These are phyloP conservation scores for Epirrita christyi DNA, from an alignment of 2,888 invertebrate species.

Conservation along the genomic window DNA sequence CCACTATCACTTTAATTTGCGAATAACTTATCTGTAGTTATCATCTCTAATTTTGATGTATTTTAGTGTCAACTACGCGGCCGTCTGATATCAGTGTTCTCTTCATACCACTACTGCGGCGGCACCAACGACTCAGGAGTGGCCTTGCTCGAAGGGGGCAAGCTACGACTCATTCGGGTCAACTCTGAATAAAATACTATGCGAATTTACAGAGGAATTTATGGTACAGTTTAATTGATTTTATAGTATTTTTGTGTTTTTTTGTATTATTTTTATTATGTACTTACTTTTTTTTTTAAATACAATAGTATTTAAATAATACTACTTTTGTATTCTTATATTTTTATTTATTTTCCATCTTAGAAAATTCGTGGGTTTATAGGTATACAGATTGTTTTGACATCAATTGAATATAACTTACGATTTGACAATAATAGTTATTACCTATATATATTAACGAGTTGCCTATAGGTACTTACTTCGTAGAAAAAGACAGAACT, in stretches of 20 bases:
- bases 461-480: too few species aligned
- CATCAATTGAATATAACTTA: constrained; percentile 30
- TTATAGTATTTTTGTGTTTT: background rate
- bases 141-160: constrained; percentile 86
- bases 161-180: constrained; percentile 86
- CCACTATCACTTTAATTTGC: too few species aligned
- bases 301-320: constrained; percentile 16
- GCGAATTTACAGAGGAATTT: too few species aligned
- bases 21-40: too few species aligned
- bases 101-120: constrained; percentile 90
- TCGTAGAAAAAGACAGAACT: too few species aligned
- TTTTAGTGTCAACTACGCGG: constrained; percentile 87
- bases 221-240: constrained; percentile 67
- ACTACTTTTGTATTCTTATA: constrained; percentile 41
- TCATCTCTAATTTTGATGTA: background rate
- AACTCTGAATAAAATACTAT: constrained; percentile 58
- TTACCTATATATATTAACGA: too few species aligned
- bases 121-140: constrained; percentile 90
- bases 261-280: background rate
- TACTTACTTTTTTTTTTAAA: background rate
- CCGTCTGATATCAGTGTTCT: constrained; percentile 89
- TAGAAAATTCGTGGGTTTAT: constrained; percentile 50
- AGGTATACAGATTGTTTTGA: constrained; percentile 26
- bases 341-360: constrained; percentile 56
- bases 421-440: too few species aligned